Evolutionary conservation across 2,113 vertebrate species (phyloP).

Genomic region (Clupea harengus): DNA sequence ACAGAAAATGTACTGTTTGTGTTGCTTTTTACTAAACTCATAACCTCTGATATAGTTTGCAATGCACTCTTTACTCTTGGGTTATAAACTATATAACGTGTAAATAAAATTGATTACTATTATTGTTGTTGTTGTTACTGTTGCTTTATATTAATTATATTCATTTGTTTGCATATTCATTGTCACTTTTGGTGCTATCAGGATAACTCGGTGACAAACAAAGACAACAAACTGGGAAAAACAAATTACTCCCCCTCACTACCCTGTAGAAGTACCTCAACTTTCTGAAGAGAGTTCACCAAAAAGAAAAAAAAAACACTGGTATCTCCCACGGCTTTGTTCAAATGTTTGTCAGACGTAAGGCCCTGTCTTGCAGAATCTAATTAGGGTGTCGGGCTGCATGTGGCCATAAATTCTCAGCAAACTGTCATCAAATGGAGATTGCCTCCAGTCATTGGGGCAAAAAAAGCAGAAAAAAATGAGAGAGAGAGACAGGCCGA

Average conservation of each 20-base stretch:
- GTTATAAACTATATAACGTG: neutral
- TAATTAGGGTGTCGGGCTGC: constrained; percentile 71
- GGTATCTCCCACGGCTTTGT: constrained; percentile 68
- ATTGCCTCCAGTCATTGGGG: constrained; percentile 61
- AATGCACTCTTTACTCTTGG: constrained; percentile 27
- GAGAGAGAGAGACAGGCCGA: constrained; percentile 42
- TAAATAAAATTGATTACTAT: neutral
- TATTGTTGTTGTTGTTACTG: neutral
- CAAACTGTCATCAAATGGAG: constrained; percentile 71
- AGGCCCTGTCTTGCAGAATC: constrained; percentile 69
- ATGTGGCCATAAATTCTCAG: constrained; percentile 71
- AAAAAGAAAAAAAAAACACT: constrained; percentile 7
- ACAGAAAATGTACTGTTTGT: neutral
- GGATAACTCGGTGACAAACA: neutral
- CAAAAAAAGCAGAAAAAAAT: constrained; percentile 45
- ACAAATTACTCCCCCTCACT: neutral
- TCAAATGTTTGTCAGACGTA: constrained; percentile 74
- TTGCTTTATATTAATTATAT: neutral
- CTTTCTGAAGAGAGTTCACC: constrained; percentile 1
- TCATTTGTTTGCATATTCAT: neutral
- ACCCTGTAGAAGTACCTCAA: neutral
- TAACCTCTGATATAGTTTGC: neutral
- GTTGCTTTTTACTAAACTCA: neutral
- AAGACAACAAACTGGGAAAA: neutral
- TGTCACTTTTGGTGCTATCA: neutral